These are phyloP conservation scores for Linepithema humile DNA, from an alignment of 1,140 invertebrate genomes.

Conservation along the genomic window DNA sequence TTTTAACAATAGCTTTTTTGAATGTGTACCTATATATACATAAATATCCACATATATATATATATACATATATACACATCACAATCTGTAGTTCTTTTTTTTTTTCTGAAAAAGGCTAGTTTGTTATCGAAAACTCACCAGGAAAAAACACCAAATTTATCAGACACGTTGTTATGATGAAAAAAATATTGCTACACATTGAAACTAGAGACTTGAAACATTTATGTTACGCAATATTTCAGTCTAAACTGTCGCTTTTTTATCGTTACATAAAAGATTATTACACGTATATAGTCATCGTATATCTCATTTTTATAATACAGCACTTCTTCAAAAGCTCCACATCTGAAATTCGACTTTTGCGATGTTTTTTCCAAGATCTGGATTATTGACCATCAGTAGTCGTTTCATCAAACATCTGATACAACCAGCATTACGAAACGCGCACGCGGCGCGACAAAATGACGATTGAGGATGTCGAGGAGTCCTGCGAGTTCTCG, in stretches of 20 bases:
- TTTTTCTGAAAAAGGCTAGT: neutral
- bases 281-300: neutral
- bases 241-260: neutral
- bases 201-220: neutral
- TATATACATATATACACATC: neutral
- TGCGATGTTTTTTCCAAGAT: neutral
- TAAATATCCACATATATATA: too few relatives aligned
- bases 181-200: neutral
- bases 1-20: neutral
- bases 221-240: neutral
- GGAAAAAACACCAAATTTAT: neutral
- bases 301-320: neutral
- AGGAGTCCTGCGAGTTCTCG: slow-evolving; percentile 65
- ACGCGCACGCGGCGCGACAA: slow-evolving; percentile 69
- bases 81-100: too few relatives aligned
- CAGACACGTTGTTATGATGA: neutral
- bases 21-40: too few relatives aligned
- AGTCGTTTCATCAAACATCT: slow-evolving; percentile 26
- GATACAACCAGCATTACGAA: slow-evolving; percentile 57
- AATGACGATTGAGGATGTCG: slow-evolving; percentile 75
- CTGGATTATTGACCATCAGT: neutral
- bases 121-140: neutral
- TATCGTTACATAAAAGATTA: neutral
- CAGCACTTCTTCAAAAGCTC: too few relatives aligned
- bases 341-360: neutral